These are phyloP conservation scores for Alentia gelatinosa DNA, from an alignment of 2,888 invertebrate species.

Conservation along the genomic window DNA sequence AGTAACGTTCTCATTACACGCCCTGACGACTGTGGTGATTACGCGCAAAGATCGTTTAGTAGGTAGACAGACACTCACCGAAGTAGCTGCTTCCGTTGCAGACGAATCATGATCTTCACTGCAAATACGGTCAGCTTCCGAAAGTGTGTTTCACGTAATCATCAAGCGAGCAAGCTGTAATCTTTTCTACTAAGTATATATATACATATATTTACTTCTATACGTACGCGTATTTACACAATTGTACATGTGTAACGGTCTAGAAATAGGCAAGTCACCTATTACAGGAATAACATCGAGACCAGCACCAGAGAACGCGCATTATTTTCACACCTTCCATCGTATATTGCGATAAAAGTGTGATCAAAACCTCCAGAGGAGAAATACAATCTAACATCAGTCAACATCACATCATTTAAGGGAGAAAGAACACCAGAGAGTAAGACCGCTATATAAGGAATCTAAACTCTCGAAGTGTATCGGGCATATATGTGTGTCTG, in stretches of 20 bases:
- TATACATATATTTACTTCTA: not conserved
- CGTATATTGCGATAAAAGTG: slow-evolving; percentile 26
- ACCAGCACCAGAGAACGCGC: slow-evolving; percentile 32
- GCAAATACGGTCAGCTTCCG: not conserved
- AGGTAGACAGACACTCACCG: slow-evolving; percentile 45
- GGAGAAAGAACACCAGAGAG: slow-evolving; percentile 24
- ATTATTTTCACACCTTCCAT: not conserved
- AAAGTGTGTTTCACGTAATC: slow-evolving; percentile 17
- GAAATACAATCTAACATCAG: not conserved
- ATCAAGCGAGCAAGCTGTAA: not conserved
- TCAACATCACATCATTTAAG: not conserved
- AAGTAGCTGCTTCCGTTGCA: slow-evolving; percentile 18
- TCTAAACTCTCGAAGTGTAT: slow-evolving; percentile 52
- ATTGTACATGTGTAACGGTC: not conserved
- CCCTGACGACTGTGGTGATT: slow-evolving; percentile 39
- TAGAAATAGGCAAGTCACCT: not conserved
- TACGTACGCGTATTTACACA: not conserved
- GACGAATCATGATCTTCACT: slow-evolving; percentile 30
- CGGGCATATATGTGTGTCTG: slow-evolving; percentile 53
- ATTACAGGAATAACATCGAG: not conserved
- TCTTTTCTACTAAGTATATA: not conserved
- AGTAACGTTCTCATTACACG: slow-evolving; percentile 18
- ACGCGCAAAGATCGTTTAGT: slow-evolving; percentile 35
- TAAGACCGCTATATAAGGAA: not conserved
- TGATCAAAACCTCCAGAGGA: not conserved